A percentile compares a stretch with the other conserved stretches of the same genome.
Conservation (phyloP, 1,140 invertebrate species). For the Platyscapa corneri region DNA sequence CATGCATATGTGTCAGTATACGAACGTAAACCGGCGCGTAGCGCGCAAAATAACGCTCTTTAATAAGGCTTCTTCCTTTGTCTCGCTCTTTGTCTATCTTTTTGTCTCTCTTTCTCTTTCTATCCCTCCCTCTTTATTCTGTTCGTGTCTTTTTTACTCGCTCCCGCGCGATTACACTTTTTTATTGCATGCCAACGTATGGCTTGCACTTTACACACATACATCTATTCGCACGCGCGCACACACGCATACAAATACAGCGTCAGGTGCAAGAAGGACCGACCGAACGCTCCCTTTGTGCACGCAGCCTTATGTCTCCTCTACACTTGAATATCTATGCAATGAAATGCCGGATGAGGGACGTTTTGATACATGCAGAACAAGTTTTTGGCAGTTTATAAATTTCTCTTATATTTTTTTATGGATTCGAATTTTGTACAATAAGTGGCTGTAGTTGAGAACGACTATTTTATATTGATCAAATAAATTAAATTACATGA, state of each 20-base stretch:
- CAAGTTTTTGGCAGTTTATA: neutral
- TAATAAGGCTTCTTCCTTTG: conserved; percentile 13
- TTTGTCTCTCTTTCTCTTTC: conserved; percentile 3
- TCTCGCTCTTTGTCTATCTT: neutral
- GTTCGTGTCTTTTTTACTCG: neutral
- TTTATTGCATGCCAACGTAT: conserved; percentile 29
- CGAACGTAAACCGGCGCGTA: neutral
- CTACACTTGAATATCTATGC: neutral
- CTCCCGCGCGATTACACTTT: neutral
- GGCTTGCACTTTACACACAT: neutral
- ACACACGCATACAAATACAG: neutral
- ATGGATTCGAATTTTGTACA: neutral
- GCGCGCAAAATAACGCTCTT: conserved; percentile 2
- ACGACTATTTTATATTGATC: too few relatives aligned
- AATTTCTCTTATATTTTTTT: neutral
- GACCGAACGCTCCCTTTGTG: conserved; percentile 27
- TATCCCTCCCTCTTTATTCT: neutral
- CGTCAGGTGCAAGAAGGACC: conserved; percentile 38
- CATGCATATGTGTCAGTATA: neutral
- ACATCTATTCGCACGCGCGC: too few relatives aligned
- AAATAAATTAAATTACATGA: too few relatives aligned
- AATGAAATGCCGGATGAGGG: neutral
- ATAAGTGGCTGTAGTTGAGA: too few relatives aligned
- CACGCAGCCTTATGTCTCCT: neutral
- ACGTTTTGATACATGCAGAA: neutral